Conservation (phyloP, 2,797 vertebrate genomes). For the Onychomys leucogaster region DNA sequence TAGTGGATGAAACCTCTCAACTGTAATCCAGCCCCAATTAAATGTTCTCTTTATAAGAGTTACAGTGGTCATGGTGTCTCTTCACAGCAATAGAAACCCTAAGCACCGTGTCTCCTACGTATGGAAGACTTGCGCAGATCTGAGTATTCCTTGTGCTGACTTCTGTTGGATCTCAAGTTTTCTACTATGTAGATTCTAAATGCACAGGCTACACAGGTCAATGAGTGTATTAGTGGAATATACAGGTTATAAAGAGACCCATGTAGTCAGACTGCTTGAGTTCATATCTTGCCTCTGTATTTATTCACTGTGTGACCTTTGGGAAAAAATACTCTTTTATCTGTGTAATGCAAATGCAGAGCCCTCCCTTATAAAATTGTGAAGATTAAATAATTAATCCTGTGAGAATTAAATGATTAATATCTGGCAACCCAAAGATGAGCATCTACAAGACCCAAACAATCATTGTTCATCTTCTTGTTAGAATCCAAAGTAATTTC, state of each 20-base stretch:
- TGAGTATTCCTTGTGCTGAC: neutral
- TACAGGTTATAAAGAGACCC: neutral
- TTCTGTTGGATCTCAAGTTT: neutral
- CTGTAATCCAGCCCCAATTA: neutral
- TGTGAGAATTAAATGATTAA: neutral
- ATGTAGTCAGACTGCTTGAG: neutral
- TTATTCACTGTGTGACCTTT: slow-evolving; percentile 1
- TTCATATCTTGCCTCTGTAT: neutral
- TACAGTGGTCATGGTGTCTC: neutral
- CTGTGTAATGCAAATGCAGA: neutral
- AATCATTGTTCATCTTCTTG: slow-evolving; percentile 38
- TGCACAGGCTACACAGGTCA: neutral
- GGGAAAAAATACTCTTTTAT: slow-evolving; percentile 36
- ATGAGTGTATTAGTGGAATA: neutral
- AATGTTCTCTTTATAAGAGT: neutral
- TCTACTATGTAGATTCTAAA: neutral
- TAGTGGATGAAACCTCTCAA: neutral
- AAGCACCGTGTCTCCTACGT: neutral
- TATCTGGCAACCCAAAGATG: neutral
- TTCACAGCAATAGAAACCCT: neutral
- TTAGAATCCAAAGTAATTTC: slow-evolving; percentile 55
- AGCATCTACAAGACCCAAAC: neutral
- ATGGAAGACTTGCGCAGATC: neutral
- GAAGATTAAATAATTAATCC: slow-evolving; percentile 16
- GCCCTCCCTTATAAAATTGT: neutral